Percentiles rank a stretch among this genome's conserved stretches.
phyloP scores from a whole-genome alignment of 2,888 invertebrate species.

The Drosophila phalerata region DNA sequence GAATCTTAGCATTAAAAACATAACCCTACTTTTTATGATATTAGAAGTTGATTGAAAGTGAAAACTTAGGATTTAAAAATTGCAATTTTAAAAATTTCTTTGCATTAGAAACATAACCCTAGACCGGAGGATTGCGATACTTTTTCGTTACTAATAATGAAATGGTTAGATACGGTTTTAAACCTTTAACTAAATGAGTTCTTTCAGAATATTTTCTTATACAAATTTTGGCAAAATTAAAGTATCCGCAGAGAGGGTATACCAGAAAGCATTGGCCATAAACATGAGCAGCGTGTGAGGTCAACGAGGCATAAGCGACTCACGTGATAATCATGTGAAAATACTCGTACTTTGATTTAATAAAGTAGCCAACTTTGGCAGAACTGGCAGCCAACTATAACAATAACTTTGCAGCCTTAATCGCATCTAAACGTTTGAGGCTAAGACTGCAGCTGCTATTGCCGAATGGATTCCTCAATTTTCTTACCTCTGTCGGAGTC shows the following conservation, averaged over 20 bases:
- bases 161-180: no score
- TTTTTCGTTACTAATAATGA: no score
- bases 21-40: no score
- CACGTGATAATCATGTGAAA: constrained; percentile 83
- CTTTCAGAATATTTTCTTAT: no score
- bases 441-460: constrained; percentile 53
- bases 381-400: constrained; percentile 72
- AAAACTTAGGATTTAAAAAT: no score
- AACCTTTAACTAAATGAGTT: no score
- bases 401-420: constrained; percentile 79
- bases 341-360: constrained; percentile 74
- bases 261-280: constrained; percentile 36
- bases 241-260: neutral
- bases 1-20: no score
- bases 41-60: no score
- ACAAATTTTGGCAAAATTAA: neutral
- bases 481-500: constrained; percentile 34
- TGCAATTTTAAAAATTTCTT: no score
- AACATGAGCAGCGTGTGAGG: constrained; percentile 58
- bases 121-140: no score
- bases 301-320: constrained; percentile 57
- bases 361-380: constrained; percentile 75
- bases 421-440: constrained; percentile 73
- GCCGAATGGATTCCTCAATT: constrained; percentile 33
- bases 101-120: no score